Conservation (phyloP, 2,113 vertebrate species). For the Catharus fuscescens region DNA sequence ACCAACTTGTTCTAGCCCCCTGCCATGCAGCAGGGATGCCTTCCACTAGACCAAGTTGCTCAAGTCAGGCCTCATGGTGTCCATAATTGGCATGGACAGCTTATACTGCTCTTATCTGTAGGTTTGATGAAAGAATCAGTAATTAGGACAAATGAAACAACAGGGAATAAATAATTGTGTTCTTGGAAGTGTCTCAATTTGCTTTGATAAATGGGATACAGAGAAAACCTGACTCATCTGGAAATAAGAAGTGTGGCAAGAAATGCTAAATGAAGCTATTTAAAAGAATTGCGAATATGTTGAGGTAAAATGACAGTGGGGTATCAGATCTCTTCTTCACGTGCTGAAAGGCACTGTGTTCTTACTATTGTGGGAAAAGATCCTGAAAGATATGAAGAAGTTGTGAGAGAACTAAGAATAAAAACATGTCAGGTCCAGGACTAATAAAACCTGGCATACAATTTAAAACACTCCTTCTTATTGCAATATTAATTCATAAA, state of each 20-base stretch:
- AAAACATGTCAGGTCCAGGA: not conserved
- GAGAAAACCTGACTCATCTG: not conserved
- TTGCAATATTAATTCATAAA: not conserved
- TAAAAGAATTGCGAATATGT: not conserved
- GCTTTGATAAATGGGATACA: not conserved
- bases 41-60: not conserved
- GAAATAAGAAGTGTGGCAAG: not conserved
- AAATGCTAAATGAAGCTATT: not conserved
- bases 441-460: not conserved
- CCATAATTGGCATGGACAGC: not conserved
- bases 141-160: not conserved
- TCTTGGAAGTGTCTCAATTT: not conserved
- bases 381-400: not conserved
- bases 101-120: not conserved
- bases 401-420: not conserved
- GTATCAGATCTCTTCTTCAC: not conserved
- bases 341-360: not conserved
- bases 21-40: not conserved
- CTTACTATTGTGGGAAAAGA: not conserved
- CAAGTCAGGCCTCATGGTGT: not conserved
- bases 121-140: not conserved
- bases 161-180: not conserved
- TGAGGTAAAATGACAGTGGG: not conserved
- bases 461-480: not conserved
- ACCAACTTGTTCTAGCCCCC: not conserved